Percentiles rank a stretch among this genome's conserved stretches.
Conservation (phyloP, 2,113 vertebrate genomes). For the Notarius lentiginosus region DNA sequence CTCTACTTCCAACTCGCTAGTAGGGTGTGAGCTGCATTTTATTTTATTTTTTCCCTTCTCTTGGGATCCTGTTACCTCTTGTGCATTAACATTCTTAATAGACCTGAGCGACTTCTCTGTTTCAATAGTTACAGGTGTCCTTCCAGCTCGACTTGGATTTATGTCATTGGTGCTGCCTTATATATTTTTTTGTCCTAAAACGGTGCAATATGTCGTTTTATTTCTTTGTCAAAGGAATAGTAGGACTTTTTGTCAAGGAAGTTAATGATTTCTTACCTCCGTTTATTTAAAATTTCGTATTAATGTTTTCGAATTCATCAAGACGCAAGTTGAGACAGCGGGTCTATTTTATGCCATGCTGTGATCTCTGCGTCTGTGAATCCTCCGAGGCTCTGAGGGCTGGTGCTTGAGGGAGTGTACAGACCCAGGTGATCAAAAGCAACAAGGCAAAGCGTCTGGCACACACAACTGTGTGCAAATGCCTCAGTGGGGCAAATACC, state of each 20-base stretch:
- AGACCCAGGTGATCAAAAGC: not conserved
- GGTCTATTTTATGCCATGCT: not conserved
- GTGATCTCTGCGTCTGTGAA: not conserved
- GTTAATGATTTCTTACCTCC: not conserved
- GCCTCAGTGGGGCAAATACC: not conserved
- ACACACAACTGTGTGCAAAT: not conserved
- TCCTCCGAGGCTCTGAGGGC: not conserved
- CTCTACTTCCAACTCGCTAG: not conserved
- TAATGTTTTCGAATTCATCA: not conserved
- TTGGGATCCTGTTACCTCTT: not conserved
- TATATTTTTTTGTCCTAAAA: not conserved
- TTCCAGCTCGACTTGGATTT: not conserved
- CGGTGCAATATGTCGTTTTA: not conserved
- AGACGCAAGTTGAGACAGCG: not conserved
- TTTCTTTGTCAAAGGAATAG: not conserved
- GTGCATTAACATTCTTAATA: not conserved
- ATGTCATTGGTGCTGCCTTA: not conserved
- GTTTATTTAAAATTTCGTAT: not conserved
- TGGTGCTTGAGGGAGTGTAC: slow-evolving; percentile 24
- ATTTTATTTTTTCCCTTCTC: not conserved
- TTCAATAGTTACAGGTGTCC: not conserved
- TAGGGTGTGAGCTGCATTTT: not conserved
- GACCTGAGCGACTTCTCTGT: not conserved
- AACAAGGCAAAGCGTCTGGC: not conserved
- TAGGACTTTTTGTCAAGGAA: not conserved